Percentiles rank a stretch among this genome's conserved stretches.
Conservation (phyloP, 1,140 invertebrate genomes). For the Danaus plexippus region DNA sequence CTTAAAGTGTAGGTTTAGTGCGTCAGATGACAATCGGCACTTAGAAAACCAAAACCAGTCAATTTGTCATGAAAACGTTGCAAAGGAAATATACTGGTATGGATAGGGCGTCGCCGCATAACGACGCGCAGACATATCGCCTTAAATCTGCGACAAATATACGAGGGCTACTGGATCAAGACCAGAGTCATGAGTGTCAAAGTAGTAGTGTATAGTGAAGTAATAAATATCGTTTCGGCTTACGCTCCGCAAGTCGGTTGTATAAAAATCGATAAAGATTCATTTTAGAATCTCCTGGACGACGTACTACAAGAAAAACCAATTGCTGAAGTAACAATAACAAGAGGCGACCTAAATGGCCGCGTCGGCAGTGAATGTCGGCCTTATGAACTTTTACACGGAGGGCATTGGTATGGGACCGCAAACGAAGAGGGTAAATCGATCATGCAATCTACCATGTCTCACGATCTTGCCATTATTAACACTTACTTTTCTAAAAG, state of each 20-base stretch:
- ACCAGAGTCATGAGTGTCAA: neutral
- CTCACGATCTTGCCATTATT: constrained; percentile 13
- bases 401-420: constrained; percentile 7
- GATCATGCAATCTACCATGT: constrained; percentile 6
- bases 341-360: constrained; percentile 21
- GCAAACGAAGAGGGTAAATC: constrained; percentile 5
- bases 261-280: neutral
- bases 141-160: no score
- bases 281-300: constrained; percentile 2
- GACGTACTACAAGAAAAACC: constrained; percentile 7
- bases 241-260: constrained; percentile 1
- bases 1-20: no score
- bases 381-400: constrained; percentile 7
- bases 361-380: constrained; percentile 13
- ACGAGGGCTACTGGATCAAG: no score
- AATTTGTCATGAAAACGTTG: no score
- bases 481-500: constrained; percentile 8
- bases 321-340: constrained; percentile 2
- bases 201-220: neutral
- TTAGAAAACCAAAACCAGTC: no score
- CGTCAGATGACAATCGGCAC: no score
- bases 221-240: constrained; percentile 3
- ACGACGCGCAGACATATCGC: constrained; percentile 5
- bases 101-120: constrained; percentile 8
- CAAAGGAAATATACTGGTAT: constrained; percentile 15